Percentiles rank a stretch among this genome's conserved stretches.
These are phyloP conservation scores for Chloropsis cyanopogon DNA, from an alignment of 2,113 vertebrate species.

Conservation along the genomic window DNA sequence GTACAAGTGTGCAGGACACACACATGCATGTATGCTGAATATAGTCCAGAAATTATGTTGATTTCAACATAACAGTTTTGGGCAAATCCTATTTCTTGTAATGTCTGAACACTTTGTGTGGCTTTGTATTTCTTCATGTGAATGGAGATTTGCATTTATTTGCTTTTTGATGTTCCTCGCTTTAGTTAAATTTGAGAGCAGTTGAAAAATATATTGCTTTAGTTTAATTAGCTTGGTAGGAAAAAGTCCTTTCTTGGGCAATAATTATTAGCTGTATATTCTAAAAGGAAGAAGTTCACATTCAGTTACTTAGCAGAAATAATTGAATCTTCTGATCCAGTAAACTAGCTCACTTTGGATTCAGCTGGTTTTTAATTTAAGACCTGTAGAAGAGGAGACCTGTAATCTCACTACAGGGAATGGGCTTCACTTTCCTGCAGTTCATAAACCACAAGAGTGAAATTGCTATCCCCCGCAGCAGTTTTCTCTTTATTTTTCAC, in stretches of 20 bases:
- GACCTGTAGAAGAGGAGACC: constrained; percentile 53
- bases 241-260: constrained; percentile 20
- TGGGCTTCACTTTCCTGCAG: constrained; percentile 61
- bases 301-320: constrained; percentile 59
- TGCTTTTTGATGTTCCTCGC: not conserved
- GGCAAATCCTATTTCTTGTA: not conserved
- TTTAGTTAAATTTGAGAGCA: constrained; percentile 40
- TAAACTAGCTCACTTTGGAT: constrained; percentile 56
- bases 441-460: constrained; percentile 64
- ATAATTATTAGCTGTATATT: constrained; percentile 57
- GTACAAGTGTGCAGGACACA: not conserved
- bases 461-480: constrained; percentile 51
- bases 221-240: constrained; percentile 43
- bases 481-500: constrained; percentile 59
- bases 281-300: constrained; percentile 38
- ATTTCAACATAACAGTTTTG: not conserved
- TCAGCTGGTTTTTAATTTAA: constrained; percentile 64
- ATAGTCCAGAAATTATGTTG: not conserved
- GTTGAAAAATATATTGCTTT: constrained; percentile 17
- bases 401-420: constrained; percentile 63
- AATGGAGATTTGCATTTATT: not conserved
- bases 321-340: constrained; percentile 64
- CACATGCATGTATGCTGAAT: rapidly evolving
- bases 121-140: not conserved
- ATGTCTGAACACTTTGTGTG: not conserved